Conservation (phyloP, 2,888 invertebrate genomes). For the Pelosia muscerda region DNA sequence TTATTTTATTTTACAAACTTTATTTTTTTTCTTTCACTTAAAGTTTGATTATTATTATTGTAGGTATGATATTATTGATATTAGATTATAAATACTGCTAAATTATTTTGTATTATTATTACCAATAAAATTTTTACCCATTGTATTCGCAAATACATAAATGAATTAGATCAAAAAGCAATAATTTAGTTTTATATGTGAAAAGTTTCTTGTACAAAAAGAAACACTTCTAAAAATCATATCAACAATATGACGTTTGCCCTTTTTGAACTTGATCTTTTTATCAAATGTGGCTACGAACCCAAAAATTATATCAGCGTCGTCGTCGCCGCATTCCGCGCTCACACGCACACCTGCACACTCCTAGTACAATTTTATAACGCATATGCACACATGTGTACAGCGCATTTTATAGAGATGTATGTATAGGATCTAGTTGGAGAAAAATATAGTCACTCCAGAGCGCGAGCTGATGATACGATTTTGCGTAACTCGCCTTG, state of each 20-base stretch:
- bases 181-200: neutral
- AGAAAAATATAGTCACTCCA: constrained; percentile 13
- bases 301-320: constrained; percentile 75
- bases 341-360: constrained; percentile 61
- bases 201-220: constrained; percentile 41
- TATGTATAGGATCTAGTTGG: constrained; percentile 10
- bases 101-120: too few species aligned
- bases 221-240: constrained; percentile 54
- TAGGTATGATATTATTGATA: too few species aligned
- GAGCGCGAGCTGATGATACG: neutral
- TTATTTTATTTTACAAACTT: too few species aligned
- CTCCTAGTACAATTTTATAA: constrained; percentile 23
- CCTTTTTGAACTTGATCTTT: constrained; percentile 85
- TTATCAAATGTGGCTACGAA: constrained; percentile 74
- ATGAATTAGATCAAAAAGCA: neutral
- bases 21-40: too few species aligned
- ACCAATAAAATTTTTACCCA: too few species aligned
- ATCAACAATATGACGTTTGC: constrained; percentile 64
- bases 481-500: neutral
- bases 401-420: constrained; percentile 8
- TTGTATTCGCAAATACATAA: neutral
- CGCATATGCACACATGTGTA: constrained; percentile 37
- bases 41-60: too few species aligned
- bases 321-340: constrained; percentile 75
- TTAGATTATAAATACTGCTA: too few species aligned